phyloP scores from a whole-genome alignment of 30 jellyfish, hydroid and myxozoan genomes.

The Aurelia aurita region DNA sequence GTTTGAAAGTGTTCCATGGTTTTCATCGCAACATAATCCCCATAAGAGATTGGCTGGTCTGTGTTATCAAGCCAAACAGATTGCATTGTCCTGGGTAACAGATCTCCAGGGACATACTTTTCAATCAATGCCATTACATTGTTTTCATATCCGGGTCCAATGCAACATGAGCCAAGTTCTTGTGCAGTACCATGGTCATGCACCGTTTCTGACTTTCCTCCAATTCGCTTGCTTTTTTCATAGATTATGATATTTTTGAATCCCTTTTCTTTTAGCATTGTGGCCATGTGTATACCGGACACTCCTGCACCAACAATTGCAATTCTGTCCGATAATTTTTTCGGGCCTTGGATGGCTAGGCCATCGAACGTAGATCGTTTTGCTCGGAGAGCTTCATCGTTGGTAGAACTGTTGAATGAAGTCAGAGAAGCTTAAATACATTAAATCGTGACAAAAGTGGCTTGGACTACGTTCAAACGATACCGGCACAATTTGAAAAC shows the following conservation, averaged over 20 bases:
- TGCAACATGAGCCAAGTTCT: conserved; percentile 87
- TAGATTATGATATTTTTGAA: conserved; percentile 72
- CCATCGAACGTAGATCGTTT: too few species aligned
- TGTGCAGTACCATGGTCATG: conserved; percentile 59
- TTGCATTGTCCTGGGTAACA: conserved; percentile 53
- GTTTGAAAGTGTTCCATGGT: conserved; percentile 40
- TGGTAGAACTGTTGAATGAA: too few species aligned
- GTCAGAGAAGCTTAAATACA: too few species aligned
- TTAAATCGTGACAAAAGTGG: too few species aligned
- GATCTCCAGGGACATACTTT: conserved; percentile 63
- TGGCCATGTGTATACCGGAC: conserved; percentile 95
- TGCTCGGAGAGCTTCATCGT: too few species aligned
- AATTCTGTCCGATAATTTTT: conserved; percentile 52
- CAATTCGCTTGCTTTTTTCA: conserved; percentile 71
- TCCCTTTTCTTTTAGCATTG: conserved; percentile 69
- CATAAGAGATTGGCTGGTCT: conserved; percentile 47
- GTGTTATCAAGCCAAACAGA: conserved; percentile 80
- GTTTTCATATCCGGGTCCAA: conserved; percentile 85
- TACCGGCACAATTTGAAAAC: too few species aligned
- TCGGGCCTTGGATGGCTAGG: conserved; percentile 76
- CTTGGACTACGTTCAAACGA: too few species aligned
- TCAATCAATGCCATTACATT: conserved; percentile 56
- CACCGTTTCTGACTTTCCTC: conserved; percentile 86
- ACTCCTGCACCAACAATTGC: conserved; percentile 97
- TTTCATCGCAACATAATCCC: conserved; percentile 38